phyloP scores from a whole-genome alignment of 2,888 invertebrate genomes.

The Oligia latruncula region DNA sequence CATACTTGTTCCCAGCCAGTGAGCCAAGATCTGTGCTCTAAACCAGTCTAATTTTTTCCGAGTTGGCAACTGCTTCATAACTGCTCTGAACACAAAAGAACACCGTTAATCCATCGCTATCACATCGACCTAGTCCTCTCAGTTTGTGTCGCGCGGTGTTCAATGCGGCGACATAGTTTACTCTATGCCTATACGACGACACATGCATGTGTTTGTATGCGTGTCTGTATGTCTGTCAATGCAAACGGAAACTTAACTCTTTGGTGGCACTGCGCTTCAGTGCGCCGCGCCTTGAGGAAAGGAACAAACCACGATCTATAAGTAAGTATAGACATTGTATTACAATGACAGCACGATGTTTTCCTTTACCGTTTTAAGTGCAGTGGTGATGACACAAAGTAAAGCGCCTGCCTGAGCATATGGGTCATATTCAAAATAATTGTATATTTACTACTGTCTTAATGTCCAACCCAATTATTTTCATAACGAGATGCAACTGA shows the following conservation, averaged over 20 bases:
- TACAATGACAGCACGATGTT: neutral
- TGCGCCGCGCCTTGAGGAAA: slow-evolving; percentile 68
- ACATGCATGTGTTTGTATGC: slow-evolving; percentile 41
- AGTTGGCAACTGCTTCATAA: neutral
- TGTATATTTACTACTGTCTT: too few species aligned
- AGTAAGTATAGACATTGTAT: slow-evolving; percentile 24
- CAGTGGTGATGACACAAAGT: too few species aligned
- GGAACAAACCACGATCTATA: slow-evolving; percentile 53
- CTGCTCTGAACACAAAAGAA: neutral
- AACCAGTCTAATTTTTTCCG: neutral
- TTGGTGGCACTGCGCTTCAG: slow-evolving; percentile 65
- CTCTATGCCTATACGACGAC: slow-evolving; percentile 41
- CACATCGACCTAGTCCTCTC: slow-evolving; percentile 44
- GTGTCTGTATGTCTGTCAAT: slow-evolving; percentile 67
- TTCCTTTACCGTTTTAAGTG: too few species aligned
- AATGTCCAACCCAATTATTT: too few species aligned
- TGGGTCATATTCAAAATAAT: too few species aligned
- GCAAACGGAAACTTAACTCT: slow-evolving; percentile 75
- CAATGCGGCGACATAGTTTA: slow-evolving; percentile 64
- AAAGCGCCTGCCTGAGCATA: too few species aligned
- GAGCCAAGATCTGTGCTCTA: neutral
- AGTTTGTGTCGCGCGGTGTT: slow-evolving; percentile 52
- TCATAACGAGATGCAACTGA: too few species aligned
- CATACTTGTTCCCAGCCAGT: neutral
- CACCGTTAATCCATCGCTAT: slow-evolving; percentile 39